Percentiles rank a stretch among this genome's conserved stretches.
Conservation (phyloP, 1,140 invertebrate genomes). For the Ephestia elutella region DNA sequence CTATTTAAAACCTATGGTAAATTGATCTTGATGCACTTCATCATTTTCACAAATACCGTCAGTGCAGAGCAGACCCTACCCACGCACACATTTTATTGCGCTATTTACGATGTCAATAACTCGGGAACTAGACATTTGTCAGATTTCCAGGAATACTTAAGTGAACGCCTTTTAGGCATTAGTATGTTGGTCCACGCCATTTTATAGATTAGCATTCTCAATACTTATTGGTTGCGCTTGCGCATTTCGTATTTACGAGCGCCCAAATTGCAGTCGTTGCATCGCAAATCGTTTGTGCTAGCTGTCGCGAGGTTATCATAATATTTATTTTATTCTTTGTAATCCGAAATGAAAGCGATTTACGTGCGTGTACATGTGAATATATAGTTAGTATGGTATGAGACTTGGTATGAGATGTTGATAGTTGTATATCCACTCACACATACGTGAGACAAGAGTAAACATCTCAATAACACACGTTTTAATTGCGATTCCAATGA, state of each 20-base stretch:
- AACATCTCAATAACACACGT: not conserved
- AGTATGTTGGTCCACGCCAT: not conserved
- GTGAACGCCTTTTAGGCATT: not conserved
- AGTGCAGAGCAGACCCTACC: too few relatives aligned
- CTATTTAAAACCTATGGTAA: too few relatives aligned
- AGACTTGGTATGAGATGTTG: too few relatives aligned
- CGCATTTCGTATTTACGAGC: conserved; percentile 3
- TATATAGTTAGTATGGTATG: too few relatives aligned
- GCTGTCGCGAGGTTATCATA: not conserved
- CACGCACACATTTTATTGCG: too few relatives aligned
- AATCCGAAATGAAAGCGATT: not conserved
- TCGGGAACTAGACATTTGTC: not conserved
- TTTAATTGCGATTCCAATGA: not conserved
- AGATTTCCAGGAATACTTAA: not conserved
- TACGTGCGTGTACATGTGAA: too few relatives aligned
- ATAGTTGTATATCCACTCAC: too few relatives aligned
- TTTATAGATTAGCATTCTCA: conserved; percentile 1
- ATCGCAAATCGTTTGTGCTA: not conserved
- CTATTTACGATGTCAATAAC: too few relatives aligned
- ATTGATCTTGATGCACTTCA: too few relatives aligned
- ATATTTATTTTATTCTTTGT: not conserved
- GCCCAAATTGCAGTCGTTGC: not conserved
- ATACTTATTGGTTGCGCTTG: not conserved
- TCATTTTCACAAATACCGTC: too few relatives aligned
- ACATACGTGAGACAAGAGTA: too few relatives aligned